Percentiles rank a stretch among this genome's conserved stretches.
These are phyloP conservation scores for Salminus brasiliensis DNA, from an alignment of 2,113 vertebrate genomes.

Conservation along the genomic window DNA sequence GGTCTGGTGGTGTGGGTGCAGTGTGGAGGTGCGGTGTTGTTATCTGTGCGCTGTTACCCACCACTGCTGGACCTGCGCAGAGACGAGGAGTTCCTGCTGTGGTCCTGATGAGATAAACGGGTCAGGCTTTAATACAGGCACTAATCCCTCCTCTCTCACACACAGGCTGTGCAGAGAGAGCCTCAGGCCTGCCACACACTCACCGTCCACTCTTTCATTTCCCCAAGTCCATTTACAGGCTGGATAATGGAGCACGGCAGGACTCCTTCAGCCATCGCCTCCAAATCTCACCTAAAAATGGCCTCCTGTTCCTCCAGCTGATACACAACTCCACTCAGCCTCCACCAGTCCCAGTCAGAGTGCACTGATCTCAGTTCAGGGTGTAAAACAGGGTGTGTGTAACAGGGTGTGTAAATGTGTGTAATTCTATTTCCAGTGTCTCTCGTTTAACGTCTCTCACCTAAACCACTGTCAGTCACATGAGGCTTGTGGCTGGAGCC, in stretches of 20 bases:
- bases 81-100: conserved; percentile 50
- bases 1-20: not conserved
- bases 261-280: not conserved
- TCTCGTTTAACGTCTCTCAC: too few relatives aligned
- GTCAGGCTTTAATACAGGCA: conserved; percentile 47
- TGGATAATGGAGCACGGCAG: conserved; percentile 27
- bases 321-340: not conserved
- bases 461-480: too few relatives aligned
- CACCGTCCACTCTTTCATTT: too few relatives aligned
- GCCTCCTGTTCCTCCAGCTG: not conserved
- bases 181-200: not conserved
- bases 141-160: too few relatives aligned
- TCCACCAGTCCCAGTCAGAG: not conserved
- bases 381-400: too few relatives aligned
- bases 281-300: not conserved
- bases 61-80: conserved; percentile 24
- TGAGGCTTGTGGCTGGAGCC: too few relatives aligned
- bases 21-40: not conserved
- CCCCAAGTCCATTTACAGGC: conserved; percentile 17
- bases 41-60: not conserved
- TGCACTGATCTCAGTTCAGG: too few relatives aligned
- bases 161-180: not conserved
- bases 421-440: too few relatives aligned
- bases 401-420: too few relatives aligned
- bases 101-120: conserved; percentile 57